phyloP scores from a whole-genome alignment of 2,888 invertebrate species.

The Lithophane socia region DNA sequence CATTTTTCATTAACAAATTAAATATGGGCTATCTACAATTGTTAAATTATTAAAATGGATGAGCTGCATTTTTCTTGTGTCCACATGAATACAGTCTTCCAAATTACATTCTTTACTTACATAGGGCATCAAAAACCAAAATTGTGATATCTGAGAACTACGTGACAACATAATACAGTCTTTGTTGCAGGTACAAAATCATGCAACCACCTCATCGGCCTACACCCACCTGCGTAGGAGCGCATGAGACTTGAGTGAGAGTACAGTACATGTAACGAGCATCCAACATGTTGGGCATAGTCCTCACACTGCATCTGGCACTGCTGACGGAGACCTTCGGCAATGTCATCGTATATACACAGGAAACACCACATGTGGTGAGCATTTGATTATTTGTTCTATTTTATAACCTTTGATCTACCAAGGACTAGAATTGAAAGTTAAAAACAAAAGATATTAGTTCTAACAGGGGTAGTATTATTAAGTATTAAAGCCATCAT shows the following conservation, averaged over 20 bases:
- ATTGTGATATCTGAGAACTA: too few relatives aligned
- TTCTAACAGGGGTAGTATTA: too few relatives aligned
- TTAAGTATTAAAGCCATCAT: too few relatives aligned
- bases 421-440: too few relatives aligned
- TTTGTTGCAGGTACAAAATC: conserved; percentile 66
- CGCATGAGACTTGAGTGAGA: conserved; percentile 70
- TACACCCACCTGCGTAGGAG: conserved; percentile 57
- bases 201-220: conserved; percentile 69
- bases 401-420: neutral
- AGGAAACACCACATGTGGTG: conserved; percentile 78
- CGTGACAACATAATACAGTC: too few relatives aligned
- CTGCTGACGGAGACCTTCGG: conserved; percentile 74
- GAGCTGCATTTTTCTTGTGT: neutral
- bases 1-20: neutral
- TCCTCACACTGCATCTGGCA: conserved; percentile 72
- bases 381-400: conserved; percentile 54
- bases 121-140: neutral
- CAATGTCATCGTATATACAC: conserved; percentile 78
- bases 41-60: conserved; percentile 1
- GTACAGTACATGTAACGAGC: conserved; percentile 43
- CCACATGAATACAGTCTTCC: neutral
- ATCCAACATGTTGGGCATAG: conserved; percentile 74
- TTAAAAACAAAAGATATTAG: neutral
- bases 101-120: neutral
- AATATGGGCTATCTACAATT: too few relatives aligned